Conservation (phyloP, 2,797 vertebrate genomes). For the Diglossa cyanea region DNA sequence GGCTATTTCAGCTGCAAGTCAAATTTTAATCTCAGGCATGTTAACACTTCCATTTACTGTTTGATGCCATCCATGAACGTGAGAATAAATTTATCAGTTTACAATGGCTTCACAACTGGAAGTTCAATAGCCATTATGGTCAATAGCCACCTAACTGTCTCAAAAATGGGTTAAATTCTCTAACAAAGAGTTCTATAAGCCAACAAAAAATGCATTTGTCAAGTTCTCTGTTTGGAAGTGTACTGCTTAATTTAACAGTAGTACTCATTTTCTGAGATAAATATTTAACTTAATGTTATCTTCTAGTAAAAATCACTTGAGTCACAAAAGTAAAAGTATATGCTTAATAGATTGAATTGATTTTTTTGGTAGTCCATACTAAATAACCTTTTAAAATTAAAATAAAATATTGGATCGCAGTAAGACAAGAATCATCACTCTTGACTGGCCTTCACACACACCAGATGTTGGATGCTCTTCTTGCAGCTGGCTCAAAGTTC, state of each 20-base stretch:
- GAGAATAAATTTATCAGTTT: constrained; percentile 32
- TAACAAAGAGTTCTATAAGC: not conserved
- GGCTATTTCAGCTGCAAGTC: not conserved
- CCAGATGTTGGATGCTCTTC: constrained; percentile 98
- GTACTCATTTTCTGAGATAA: not conserved
- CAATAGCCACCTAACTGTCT: not conserved
- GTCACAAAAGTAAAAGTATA: not conserved
- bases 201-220: not conserved
- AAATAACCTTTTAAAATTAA: not conserved
- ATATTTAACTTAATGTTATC: not conserved
- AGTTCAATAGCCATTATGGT: not conserved
- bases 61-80: not conserved
- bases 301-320: not conserved
- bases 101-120: constrained; percentile 36
- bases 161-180: not conserved
- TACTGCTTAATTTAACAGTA: not conserved
- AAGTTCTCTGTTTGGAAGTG: not conserved
- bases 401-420: not conserved
- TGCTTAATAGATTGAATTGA: not conserved
- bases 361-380: not conserved
- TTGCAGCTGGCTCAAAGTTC: constrained; percentile 96
- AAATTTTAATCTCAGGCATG: not conserved
- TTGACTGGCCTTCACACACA: constrained; percentile 77
- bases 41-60: not conserved
- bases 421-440: constrained; percentile 52